These are phyloP conservation scores for Lethocerus indicus DNA, from an alignment of 1,140 invertebrate genomes.

Conservation along the genomic window DNA sequence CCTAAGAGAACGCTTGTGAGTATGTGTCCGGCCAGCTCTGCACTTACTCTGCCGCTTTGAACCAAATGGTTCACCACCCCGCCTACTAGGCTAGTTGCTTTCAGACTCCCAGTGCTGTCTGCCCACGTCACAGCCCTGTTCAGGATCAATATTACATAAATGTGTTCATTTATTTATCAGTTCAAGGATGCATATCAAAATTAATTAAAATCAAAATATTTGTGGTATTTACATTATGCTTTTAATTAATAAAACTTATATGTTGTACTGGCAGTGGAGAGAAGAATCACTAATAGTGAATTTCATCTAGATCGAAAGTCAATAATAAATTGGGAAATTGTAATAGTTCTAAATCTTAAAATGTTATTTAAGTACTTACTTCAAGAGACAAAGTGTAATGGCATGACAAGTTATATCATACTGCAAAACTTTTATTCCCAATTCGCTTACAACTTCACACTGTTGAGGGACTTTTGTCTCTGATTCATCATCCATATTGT, in stretches of 20 bases:
- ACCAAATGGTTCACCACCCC: conserved; percentile 41
- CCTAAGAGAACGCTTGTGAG: conserved; percentile 57
- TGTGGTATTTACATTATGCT: neutral
- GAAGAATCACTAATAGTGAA: neutral
- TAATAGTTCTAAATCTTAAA: neutral
- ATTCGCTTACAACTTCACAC: conserved; percentile 52
- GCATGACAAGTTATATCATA: conserved; percentile 44
- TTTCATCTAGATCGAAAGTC: too few relatives aligned
- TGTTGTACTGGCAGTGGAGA: too few relatives aligned
- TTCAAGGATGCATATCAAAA: neutral
- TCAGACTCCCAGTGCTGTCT: conserved; percentile 60
- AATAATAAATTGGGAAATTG: too few relatives aligned
- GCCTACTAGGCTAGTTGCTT: conserved; percentile 49
- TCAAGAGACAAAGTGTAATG: conserved; percentile 40
- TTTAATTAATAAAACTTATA: neutral
- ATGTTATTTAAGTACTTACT: conserved; percentile 21
- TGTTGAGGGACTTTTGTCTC: conserved; percentile 34
- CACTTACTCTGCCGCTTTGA: conserved; percentile 38
- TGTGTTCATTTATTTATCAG: neutral
- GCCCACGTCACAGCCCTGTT: conserved; percentile 64
- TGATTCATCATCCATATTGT: conserved; percentile 40
- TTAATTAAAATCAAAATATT: neutral
- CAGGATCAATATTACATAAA: neutral
- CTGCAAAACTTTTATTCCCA: conserved; percentile 46
- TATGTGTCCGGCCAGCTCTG: conserved; percentile 45